Percentiles rank a stretch among this genome's conserved stretches.
These are phyloP conservation scores for Chloroceryle inda DNA, from an alignment of 2,797 vertebrate genomes.

Conservation along the genomic window DNA sequence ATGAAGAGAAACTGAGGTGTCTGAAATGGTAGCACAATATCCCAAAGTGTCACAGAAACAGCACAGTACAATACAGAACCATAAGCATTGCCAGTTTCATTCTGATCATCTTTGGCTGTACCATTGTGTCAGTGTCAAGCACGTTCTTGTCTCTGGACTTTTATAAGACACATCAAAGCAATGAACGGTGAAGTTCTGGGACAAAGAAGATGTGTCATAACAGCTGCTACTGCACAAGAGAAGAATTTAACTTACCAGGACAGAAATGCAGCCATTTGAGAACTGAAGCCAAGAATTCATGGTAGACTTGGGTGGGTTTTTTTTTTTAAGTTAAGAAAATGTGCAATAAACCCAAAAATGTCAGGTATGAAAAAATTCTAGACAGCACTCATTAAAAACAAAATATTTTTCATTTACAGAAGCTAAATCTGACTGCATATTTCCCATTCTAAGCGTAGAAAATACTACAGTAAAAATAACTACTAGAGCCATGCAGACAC, in stretches of 20 bases:
- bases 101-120: constrained; percentile 3
- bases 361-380: background rate
- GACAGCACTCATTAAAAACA: background rate
- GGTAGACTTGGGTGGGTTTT: fast-evolving
- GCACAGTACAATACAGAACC: background rate
- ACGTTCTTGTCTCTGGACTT: background rate
- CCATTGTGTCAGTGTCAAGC: background rate
- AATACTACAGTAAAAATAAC: background rate
- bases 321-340: background rate
- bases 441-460: background rate
- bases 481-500: background rate
- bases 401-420: background rate
- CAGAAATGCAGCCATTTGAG: background rate
- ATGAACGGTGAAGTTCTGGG: background rate
- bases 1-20: constrained; percentile 11
- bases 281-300: background rate
- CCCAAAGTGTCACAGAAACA: constrained; percentile 10
- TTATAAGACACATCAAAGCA: background rate
- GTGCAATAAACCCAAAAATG: background rate
- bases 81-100: background rate
- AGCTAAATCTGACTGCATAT: background rate
- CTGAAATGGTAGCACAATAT: constrained; percentile 21
- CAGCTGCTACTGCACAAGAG: background rate
- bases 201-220: background rate
- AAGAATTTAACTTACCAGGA: background rate